Evolutionary conservation across 2,888 invertebrate species (phyloP), one percentile per base, ranked within the genome.

Genomic region (Melinopterus prodromus): DNA sequence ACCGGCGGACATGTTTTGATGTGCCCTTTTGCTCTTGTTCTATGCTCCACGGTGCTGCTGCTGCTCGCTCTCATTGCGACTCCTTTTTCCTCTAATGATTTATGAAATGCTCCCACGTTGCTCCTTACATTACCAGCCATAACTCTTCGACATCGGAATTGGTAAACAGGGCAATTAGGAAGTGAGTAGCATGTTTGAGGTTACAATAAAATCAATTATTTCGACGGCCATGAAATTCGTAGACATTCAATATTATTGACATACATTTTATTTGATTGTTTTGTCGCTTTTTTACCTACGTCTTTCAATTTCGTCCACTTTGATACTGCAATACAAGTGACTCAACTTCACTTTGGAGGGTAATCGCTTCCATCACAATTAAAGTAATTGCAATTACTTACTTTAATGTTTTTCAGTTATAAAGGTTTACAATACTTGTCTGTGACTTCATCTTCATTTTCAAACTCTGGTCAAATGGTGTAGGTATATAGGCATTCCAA

Each of bases 1-100:
- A 53, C 53, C 85, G 85, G 83, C 87, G 85, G 87, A 88, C 88
- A 87, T 88, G 88, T 88, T 88, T 88, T 88, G 88, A 88, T 88
- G 87, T 88, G 88, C 87, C 79, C 80, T 80, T 53, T 53, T 53
- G 53, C 53, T 53, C 53, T 53, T 53, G 53, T 53, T 53, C 53
- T 4, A 7, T 12, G 12, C 53, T 53, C 53, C 53, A 53, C 53
- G 3, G 53, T 53, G 53, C 7, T 53, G 53, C 12, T 53, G 7
- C 53, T 53, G 26, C 26, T 26, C 26, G 26, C 26, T 26, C 26
- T 2, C 26, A 2, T 2, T 26, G 12, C 53, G 53, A 53, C 2
- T 53, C 53, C 53, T 7, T 53, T 53, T 53, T 53, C 53, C 5
- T 53, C 53, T 53, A 53, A 53, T 53, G 53, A 53, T 53, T 53